These are phyloP conservation scores for Andrena bucephala DNA, from an alignment of 2,888 invertebrate species.

Conservation along the genomic window DNA sequence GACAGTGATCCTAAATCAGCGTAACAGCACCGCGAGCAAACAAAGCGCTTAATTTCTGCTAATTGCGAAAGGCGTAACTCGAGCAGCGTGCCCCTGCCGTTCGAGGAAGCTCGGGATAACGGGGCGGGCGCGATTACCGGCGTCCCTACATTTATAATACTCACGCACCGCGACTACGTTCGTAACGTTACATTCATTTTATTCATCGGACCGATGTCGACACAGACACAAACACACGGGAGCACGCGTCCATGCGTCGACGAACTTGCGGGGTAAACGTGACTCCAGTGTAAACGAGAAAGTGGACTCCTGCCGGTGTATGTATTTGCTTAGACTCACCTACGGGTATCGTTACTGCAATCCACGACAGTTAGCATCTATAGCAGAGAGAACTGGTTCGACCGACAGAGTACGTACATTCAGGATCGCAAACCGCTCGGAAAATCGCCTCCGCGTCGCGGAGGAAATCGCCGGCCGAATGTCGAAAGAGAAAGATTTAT, in stretches of 20 bases:
- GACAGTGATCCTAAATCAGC: not conserved
- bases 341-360: conserved; percentile 55
- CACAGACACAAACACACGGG: conserved; percentile 60
- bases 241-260: conserved; percentile 23
- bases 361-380: conserved; percentile 23
- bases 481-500: conserved; percentile 41
- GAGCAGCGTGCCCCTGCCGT: conserved; percentile 9
- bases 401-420: conserved; percentile 28
- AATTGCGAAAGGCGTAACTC: conserved; percentile 34
- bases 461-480: conserved; percentile 40
- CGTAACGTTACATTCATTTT: conserved; percentile 66
- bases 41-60: conserved; percentile 30
- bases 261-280: conserved; percentile 60
- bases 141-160: conserved; percentile 70
- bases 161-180: conserved; percentile 19
- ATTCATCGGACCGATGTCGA: conserved; percentile 66
- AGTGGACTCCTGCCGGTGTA: conserved; percentile 65
- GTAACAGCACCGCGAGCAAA: not conserved
- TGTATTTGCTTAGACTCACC: conserved; percentile 59
- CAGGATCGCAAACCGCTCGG: conserved; percentile 45
- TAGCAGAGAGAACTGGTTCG: conserved; percentile 42
- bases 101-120: conserved; percentile 40
- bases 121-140: conserved; percentile 21
- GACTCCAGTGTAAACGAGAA: conserved; percentile 78
- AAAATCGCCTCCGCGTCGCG: conserved; percentile 34